Conservation (phyloP, 1,140 invertebrate genomes). For the Drosophila kikkawai region DNA sequence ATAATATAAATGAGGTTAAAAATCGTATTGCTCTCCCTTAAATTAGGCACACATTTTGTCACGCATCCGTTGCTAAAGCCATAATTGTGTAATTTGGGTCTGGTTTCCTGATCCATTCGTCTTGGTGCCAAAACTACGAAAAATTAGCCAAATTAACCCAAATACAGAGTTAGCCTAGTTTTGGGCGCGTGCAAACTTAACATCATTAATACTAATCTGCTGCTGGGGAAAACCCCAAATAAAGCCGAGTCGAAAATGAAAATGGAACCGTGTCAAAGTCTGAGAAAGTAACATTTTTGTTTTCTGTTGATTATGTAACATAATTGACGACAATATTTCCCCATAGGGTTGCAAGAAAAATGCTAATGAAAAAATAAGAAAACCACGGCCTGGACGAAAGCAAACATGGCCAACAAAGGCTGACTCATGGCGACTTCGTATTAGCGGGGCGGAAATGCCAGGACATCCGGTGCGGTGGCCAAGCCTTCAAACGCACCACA, state of each 20-base stretch:
- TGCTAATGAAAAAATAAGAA: constrained; percentile 68
- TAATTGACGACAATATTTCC: constrained; percentile 78
- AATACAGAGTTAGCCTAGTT: constrained; percentile 42
- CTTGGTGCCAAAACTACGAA: constrained; percentile 33
- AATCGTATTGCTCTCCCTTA: background rate
- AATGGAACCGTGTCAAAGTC: constrained; percentile 55
- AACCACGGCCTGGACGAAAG: constrained; percentile 18
- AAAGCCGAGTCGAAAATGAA: constrained; percentile 16
- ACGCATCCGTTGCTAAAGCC: constrained; percentile 38
- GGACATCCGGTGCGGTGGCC: constrained; percentile 67
- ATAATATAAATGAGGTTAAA: background rate
- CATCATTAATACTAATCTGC: constrained; percentile 70
- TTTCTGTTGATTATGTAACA: constrained; percentile 68
- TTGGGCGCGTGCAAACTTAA: constrained; percentile 63
- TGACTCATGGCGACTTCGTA: constrained; percentile 66
- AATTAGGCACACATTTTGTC: background rate
- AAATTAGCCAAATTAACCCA: constrained; percentile 61
- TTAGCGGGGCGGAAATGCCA: constrained; percentile 70
- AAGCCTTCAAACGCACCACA: constrained; percentile 50
- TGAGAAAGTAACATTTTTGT: constrained; percentile 34
- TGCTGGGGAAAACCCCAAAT: constrained; percentile 34
- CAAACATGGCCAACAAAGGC: constrained; percentile 36
- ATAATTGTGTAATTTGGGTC: constrained; percentile 34
- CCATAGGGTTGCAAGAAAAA: constrained; percentile 60
- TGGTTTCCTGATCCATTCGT: constrained; percentile 44